These are phyloP conservation scores for Cenopis cana DNA, from an alignment of 2,888 invertebrate species.

Conservation along the genomic window DNA sequence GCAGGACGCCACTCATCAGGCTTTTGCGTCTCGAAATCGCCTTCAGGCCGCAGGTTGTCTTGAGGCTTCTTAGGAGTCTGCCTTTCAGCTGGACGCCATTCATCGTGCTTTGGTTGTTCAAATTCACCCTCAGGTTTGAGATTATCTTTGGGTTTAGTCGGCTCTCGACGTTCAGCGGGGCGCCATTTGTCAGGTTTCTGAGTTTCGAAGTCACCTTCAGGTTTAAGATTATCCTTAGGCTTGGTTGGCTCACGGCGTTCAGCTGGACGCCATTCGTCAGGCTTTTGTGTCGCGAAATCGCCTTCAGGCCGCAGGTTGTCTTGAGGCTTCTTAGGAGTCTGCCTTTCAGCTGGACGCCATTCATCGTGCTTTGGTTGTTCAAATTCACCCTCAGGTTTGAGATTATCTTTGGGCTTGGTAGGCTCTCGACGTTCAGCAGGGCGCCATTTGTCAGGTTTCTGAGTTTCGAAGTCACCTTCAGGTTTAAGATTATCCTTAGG, in stretches of 20 bases:
- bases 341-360: constrained; percentile 68
- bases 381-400: constrained; percentile 84
- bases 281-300: constrained; percentile 67
- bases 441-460: constrained; percentile 62
- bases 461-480: constrained; percentile 48
- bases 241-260: constrained; percentile 66
- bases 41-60: constrained; percentile 81
- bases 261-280: constrained; percentile 68
- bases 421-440: constrained; percentile 75
- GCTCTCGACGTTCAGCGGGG: constrained; percentile 68
- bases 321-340: constrained; percentile 60
- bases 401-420: constrained; percentile 83
- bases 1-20: constrained; percentile 65
- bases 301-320: constrained; percentile 73
- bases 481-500: constrained; percentile 10
- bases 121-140: constrained; percentile 82
- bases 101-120: constrained; percentile 71
- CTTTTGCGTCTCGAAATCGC: constrained; percentile 77
- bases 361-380: constrained; percentile 68
- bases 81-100: constrained; percentile 74
- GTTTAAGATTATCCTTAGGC: constrained; percentile 78
- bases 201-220: constrained; percentile 83
- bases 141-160: constrained; percentile 80
- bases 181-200: constrained; percentile 61
- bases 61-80: constrained; percentile 55